Conservation (phyloP, 1,140 invertebrate genomes). For the Araneus ventricosus region DNA sequence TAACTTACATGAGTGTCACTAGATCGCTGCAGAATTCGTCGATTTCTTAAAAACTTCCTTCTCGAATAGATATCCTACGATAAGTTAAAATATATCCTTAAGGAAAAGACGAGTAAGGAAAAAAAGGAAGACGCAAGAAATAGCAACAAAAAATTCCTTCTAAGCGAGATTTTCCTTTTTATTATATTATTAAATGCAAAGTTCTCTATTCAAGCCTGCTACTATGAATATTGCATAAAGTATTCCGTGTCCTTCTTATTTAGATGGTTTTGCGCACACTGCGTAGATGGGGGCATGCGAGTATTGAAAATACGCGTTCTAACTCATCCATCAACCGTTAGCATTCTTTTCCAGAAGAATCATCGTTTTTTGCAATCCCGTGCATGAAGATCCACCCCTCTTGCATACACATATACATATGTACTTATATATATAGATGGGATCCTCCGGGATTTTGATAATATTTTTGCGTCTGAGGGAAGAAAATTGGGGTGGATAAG, state of each 20-base stretch:
- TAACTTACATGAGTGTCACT: slow-evolving; percentile 8
- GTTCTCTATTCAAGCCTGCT: slow-evolving; percentile 54
- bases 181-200: slow-evolving; percentile 70
- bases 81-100: slow-evolving; percentile 25
- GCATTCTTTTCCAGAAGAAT: slow-evolving; percentile 60
- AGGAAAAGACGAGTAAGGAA: neutral
- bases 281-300: slow-evolving; percentile 4
- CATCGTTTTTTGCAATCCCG: slow-evolving; percentile 4
- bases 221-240: slow-evolving; percentile 70
- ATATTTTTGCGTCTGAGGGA: slow-evolving; percentile 12
- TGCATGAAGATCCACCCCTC: slow-evolving; percentile 24
- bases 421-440: slow-evolving; percentile 41
- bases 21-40: neutral
- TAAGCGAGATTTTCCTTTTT: slow-evolving; percentile 16
- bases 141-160: slow-evolving; percentile 16
- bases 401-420: slow-evolving; percentile 40
- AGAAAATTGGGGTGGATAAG: neutral
- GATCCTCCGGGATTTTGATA: slow-evolving; percentile 20
- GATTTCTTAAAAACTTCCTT: neutral
- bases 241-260: slow-evolving; percentile 58
- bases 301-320: slow-evolving; percentile 64
- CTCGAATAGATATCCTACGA: neutral
- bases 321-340: slow-evolving; percentile 56
- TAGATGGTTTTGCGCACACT: slow-evolving; percentile 14
- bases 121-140: neutral